These are phyloP conservation scores for Nixonia krombeini DNA, from an alignment of 1,140 invertebrate genomes.

Conservation along the genomic window DNA sequence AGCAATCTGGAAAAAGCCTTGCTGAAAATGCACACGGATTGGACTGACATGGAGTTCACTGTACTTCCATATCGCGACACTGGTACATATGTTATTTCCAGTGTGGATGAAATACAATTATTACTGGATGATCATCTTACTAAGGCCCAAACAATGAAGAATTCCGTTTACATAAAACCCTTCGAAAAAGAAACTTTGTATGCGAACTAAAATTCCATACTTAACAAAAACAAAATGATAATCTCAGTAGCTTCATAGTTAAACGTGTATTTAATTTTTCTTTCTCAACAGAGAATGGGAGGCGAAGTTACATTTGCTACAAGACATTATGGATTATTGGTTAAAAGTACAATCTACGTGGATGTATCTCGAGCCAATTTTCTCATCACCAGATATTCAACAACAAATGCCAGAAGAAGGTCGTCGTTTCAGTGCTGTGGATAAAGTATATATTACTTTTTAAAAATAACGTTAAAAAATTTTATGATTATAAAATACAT, in stretches of 20 bases:
- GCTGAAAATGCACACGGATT: constrained; percentile 93
- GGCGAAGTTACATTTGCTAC: constrained; percentile 80
- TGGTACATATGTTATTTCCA: constrained; percentile 91
- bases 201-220: too few species aligned
- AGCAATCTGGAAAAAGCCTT: constrained; percentile 92
- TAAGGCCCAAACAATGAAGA: constrained; percentile 98
- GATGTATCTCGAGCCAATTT: constrained; percentile 98
- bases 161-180: constrained; percentile 96
- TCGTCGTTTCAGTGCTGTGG: constrained; percentile 89
- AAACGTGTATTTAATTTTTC: too few species aligned
- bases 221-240: too few species aligned
- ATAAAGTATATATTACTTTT: constrained; percentile 80
- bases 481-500: too few species aligned
- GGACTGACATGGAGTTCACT: constrained; percentile 88
- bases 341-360: constrained; percentile 95
- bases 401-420: constrained; percentile 95
- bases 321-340: constrained; percentile 97
- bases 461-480: neutral
- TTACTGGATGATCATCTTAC: constrained; percentile 96
- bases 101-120: constrained; percentile 96
- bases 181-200: constrained; percentile 87
- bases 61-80: constrained; percentile 88
- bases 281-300: constrained; percentile 80
- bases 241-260: too few species aligned
- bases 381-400: constrained; percentile 98